Evolutionary conservation across 1,140 invertebrate genomes (phyloP).

Genomic region (Pseudomyrmex pallidus): DNA sequence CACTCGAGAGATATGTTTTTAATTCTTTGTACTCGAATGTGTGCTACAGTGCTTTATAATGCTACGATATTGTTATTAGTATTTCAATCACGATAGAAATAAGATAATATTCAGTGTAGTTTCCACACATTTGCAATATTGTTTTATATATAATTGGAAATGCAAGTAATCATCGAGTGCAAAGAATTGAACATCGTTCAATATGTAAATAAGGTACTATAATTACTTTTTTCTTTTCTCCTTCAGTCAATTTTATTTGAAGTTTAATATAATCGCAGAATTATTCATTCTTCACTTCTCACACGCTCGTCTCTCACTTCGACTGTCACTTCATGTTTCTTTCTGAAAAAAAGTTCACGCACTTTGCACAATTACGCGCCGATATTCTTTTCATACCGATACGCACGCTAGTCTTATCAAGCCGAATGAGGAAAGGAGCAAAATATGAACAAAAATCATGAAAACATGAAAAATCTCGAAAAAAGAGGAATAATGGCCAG

Average conservation of each 20-base stretch:
- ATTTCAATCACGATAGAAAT: not conserved
- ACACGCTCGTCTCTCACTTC: conserved; percentile 35
- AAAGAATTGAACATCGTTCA: conserved; percentile 14
- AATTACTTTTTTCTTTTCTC: conserved; percentile 1
- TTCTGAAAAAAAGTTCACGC: conserved; percentile 34
- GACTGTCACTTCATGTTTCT: conserved; percentile 28
- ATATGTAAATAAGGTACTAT: not conserved
- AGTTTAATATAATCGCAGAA: not conserved
- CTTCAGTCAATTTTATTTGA: not conserved
- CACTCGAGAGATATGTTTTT: not conserved
- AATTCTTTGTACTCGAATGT: conserved; percentile 42
- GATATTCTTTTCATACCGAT: conserved; percentile 48
- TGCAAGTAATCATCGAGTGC: conserved; percentile 8
- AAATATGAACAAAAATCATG: conserved; percentile 14
- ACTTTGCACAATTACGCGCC: conserved; percentile 20
- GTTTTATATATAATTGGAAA: not conserved
- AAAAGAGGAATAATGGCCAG: not conserved
- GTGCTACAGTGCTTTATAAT: not conserved
- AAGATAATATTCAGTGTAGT: conserved; percentile 5
- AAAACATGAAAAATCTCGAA: too few species aligned
- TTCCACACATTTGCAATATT: not conserved
- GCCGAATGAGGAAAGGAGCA: conserved; percentile 64
- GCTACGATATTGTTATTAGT: not conserved
- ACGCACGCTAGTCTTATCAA: conserved; percentile 60
- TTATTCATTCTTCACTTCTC: conserved; percentile 7